Conservation (phyloP, 2,113 vertebrate genomes). For the Opisthocomus hoazin region DNA sequence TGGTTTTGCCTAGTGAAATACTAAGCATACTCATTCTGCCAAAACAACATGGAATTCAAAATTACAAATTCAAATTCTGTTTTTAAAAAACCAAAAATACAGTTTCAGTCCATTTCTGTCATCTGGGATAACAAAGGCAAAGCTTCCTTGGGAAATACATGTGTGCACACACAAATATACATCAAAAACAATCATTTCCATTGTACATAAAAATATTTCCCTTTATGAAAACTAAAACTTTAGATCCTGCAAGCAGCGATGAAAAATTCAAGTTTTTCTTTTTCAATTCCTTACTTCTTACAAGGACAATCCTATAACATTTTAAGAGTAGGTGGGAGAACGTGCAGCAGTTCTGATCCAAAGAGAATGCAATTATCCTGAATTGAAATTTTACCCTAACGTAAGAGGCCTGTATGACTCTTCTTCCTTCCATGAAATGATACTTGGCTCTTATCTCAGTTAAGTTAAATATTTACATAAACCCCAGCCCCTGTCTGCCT, state of each 20-base stretch:
- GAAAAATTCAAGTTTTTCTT: not conserved
- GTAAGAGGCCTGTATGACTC: not conserved
- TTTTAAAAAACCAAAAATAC: not conserved
- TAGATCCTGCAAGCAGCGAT: not conserved
- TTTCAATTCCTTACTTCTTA: not conserved
- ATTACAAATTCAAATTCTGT: not conserved
- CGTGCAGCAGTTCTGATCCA: not conserved
- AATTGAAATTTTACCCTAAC: not conserved
- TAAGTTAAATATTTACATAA: not conserved
- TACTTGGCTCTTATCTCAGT: not conserved
- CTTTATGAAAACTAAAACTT: not conserved
- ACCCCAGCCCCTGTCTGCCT: not conserved
- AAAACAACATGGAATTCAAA: not conserved
- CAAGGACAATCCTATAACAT: not conserved
- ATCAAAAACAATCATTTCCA: not conserved
- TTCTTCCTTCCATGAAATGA: not conserved
- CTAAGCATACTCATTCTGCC: not conserved
- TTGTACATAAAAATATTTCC: not conserved
- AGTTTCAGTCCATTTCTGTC: not conserved
- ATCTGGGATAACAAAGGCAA: not conserved
- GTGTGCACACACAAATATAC: not conserved
- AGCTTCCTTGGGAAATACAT: not conserved
- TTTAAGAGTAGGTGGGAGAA: not conserved
- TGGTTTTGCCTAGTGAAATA: not conserved
- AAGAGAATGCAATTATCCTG: not conserved